phyloP scores from a whole-genome alignment of 1,140 invertebrate species.

The Drosophila asahinai region DNA sequence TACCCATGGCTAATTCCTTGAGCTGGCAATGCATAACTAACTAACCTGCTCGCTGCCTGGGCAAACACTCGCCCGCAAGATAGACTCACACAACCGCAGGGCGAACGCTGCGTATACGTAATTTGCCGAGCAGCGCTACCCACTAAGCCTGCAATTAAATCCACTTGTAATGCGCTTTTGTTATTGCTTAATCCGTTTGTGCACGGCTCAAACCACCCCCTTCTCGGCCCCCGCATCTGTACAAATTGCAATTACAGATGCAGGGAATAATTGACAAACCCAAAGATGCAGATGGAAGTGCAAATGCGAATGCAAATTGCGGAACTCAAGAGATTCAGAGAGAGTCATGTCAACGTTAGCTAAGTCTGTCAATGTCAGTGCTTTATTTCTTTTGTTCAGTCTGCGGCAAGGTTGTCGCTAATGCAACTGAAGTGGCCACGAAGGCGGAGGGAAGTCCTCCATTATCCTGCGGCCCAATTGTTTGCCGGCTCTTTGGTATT shows the following conservation, averaged over 20 bases:
- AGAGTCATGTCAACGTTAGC: constrained; percentile 32
- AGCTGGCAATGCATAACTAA: constrained; percentile 47
- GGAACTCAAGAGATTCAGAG: constrained; percentile 16
- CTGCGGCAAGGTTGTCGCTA: constrained; percentile 30
- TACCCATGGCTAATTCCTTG: constrained; percentile 27
- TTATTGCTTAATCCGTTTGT: constrained; percentile 60
- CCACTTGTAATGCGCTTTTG: constrained; percentile 59
- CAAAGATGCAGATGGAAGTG: constrained; percentile 43
- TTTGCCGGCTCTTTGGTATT: constrained; percentile 15
- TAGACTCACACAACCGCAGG: constrained; percentile 12
- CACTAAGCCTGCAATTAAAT: constrained; percentile 55
- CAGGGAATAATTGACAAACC: constrained; percentile 47
- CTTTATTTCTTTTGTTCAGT: constrained; percentile 37
- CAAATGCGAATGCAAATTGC: constrained; percentile 39
- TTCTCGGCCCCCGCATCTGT: background rate
- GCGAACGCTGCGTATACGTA: constrained; percentile 62
- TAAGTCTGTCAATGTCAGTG: constrained; percentile 39
- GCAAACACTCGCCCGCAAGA: constrained; percentile 21
- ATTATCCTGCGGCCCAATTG: constrained; percentile 32
- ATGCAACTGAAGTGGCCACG: constrained; percentile 24
- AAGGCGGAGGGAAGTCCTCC: background rate
- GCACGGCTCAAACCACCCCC: constrained; percentile 18
- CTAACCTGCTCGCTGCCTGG: constrained; percentile 25
- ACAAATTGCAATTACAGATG: constrained; percentile 44
- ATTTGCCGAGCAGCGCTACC: constrained; percentile 24